A percentile compares a stretch with the other conserved stretches of the same genome.
Evolutionary conservation across 2,888 invertebrate genomes (phyloP).

Genomic region (Hoplodrina ambigua): DNA sequence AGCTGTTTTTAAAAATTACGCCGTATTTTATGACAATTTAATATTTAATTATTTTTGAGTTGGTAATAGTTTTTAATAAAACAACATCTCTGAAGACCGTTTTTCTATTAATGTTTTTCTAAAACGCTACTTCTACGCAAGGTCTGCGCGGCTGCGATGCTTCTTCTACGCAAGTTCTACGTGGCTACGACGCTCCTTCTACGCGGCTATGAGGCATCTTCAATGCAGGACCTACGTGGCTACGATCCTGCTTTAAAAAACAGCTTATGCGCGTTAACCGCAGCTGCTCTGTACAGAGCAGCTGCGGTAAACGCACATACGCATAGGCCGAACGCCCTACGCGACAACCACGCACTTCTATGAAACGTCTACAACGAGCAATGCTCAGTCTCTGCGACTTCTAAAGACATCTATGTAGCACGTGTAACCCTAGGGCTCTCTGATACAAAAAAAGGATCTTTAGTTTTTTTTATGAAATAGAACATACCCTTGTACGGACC

Average conservation of each 20-base stretch:
- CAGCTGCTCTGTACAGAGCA: too few relatives aligned
- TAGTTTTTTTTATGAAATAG: background rate
- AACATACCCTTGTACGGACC: background rate
- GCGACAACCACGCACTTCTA: background rate
- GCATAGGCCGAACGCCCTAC: too few relatives aligned
- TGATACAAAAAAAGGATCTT: background rate
- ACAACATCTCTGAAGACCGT: too few relatives aligned
- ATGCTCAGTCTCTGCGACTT: background rate
- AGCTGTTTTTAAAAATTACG: background rate
- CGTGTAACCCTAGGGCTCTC: background rate
- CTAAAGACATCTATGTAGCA: background rate
- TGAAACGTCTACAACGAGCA: background rate
- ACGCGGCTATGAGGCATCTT: too few relatives aligned
- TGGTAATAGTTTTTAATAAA: too few relatives aligned
- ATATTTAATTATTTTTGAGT: background rate
- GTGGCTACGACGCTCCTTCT: background rate
- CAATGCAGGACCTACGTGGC: background rate
- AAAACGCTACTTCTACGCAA: background rate
- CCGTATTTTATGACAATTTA: background rate
- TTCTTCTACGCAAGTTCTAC: background rate
- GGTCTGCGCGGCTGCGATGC: background rate
- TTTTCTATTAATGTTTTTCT: too few relatives aligned
- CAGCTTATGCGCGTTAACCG: too few relatives aligned
- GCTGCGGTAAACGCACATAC: too few relatives aligned
- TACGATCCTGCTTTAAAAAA: background rate